Base-by-base conservation (phyloP, 2,888 invertebrate species). In the Seladonia tumulorum region DNA sequence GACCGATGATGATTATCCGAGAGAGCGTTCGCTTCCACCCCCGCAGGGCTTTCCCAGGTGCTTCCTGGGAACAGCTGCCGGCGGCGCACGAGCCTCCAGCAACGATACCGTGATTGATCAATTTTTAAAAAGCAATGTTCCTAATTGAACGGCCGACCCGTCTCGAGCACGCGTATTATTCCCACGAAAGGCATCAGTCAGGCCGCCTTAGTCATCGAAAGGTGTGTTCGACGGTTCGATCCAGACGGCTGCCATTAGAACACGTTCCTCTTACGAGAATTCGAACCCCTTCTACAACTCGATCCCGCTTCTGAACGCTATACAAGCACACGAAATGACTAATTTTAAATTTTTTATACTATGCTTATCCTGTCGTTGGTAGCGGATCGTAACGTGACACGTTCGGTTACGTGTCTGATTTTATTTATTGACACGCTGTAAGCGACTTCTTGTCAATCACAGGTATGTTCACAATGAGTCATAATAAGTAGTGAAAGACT, bases 111-210 rank as follows among this genome's bases (percentile, higher is more conserved):
- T 94, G 93, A 94, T 94, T 91, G 93, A 94, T 94, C 93, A 94
- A 93, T 91, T 93, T 93, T 93, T 92, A 92, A 94, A 94, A 94
- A 94, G 93, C 94, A 93, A 93, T 93, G 93, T 92, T 92, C 93
- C 90, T 94, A 94, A 94, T 94, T 94, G 93, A 92, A 92, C 90
- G 82, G 87, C 89, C 88, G 87, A 42, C 83, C 80, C 83, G 81
- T 71, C 79, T 81, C 81, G 71, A 66, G 74, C 75, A 68, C 49
- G 81, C 77, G 80, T 60, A 79, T 84, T 85, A 81, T 83, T 86
- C 71, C 77, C 87, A 86, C 84, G 87, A 85, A 83, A 86, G 83
- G 85, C 85, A 82, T 89, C 89, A 70, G 79, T 85, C 88, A 85
- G 83, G 85, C 81, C 75, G 81, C 85, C 92, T 94, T 94, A 94